Evolutionary conservation across 2,888 invertebrate genomes (phyloP), one percentile per base, ranked within the genome.

Genomic region (Coleophora flavipennella): DNA sequence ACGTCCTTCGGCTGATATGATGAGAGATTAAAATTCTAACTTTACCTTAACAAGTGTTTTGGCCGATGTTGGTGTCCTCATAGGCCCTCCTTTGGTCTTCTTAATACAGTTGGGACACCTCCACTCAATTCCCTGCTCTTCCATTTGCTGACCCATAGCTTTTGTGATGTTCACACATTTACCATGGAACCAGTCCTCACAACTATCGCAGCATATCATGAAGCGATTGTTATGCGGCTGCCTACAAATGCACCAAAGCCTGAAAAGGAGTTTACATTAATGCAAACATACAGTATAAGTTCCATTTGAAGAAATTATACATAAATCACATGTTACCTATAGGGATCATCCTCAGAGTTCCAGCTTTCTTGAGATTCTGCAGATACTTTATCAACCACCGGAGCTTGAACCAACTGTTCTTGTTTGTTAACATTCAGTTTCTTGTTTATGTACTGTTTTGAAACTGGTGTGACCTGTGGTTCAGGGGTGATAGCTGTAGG

Each of bases 171-270:
- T 94, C 10, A 98, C 97, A 78, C 97, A 98, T 63, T 93, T 94
- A n/a, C 97, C 97, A 67, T 98, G 97, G 69, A 95, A 98, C 97
- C 97, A 98, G 66, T 97, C 96, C 67, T 96, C 94, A 68, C 97
- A 98, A 10, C 90, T 88, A 72, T 98, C 97, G 71, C 98, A 98
- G 70, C 96, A 96, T 58, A 97, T 97, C 97, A 98, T 98, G 67
- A 98, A 97, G 39, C 96, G 87, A 73, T 97, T 96, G 60, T 96
- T 95, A 69, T 97, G 96, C 0, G 97, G 97, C 64, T 95, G 94
- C 55, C 92, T 92, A 66, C 97, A 97, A 64, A 97, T 93, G 71
- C 97, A 97, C 96, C 97, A 97, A 38, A 97, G 80, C 65, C 94
- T 89, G 49, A 33, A 67, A 63, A 29, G 13, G 13, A 29, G 32